Evolutionary conservation across 2,797 vertebrate genomes (phyloP).

Genomic region (Sphenodon punctatus): DNA sequence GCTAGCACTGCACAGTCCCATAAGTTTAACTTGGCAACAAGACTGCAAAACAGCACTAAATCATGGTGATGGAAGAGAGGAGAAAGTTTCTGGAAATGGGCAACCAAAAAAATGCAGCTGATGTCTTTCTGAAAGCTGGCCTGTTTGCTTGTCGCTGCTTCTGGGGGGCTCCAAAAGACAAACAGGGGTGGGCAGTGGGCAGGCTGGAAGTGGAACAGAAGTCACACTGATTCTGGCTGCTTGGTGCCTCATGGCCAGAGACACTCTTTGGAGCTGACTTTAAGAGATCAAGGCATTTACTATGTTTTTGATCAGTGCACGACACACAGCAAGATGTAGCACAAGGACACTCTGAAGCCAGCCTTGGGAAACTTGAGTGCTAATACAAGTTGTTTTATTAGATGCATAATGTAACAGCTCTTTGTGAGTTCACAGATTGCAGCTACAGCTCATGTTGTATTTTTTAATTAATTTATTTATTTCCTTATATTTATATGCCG

Average conservation of each 20-base stretch:
- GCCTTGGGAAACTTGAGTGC: neutral
- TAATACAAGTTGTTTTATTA: neutral
- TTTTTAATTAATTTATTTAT: too few species aligned
- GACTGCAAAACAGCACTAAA: constrained; percentile 61
- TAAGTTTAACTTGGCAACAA: constrained; percentile 59
- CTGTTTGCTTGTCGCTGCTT: constrained; percentile 12
- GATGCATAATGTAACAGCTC: neutral
- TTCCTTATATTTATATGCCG: too few species aligned
- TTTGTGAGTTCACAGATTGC: neutral
- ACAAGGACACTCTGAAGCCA: neutral
- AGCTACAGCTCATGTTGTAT: neutral
- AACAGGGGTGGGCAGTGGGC: neutral
- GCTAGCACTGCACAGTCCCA: constrained; percentile 37
- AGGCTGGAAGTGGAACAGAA: neutral
- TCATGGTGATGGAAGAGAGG: constrained; percentile 55
- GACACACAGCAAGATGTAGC: neutral
- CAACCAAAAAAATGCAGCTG: constrained; percentile 32
- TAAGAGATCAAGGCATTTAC: neutral
- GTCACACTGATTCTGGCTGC: neutral
- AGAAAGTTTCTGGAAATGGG: constrained; percentile 43
- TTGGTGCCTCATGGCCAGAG: neutral
- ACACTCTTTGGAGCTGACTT: neutral
- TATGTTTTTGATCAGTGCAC: neutral
- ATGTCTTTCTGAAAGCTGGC: constrained; percentile 11
- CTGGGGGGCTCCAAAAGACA: neutral